phyloP scores from a whole-genome alignment of 1,140 invertebrate genomes.

The Caenorhabditis briggsae region DNA sequence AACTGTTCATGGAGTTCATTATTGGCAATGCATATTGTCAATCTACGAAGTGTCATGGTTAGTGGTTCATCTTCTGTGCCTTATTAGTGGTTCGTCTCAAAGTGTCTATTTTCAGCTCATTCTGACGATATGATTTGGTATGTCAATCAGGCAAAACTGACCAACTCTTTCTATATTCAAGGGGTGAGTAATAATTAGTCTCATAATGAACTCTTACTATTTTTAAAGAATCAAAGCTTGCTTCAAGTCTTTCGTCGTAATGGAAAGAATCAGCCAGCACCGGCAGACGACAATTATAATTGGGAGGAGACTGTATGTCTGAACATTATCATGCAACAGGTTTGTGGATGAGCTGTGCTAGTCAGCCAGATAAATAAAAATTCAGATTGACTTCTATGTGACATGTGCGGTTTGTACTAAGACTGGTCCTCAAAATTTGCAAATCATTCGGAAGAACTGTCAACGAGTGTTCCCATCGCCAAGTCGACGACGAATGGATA shows the following conservation, averaged over 20 bases:
- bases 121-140: slow-evolving; percentile 73
- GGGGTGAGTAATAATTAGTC: slow-evolving; percentile 25
- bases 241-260: slow-evolving; percentile 88
- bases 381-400: slow-evolving; percentile 91
- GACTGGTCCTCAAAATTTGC: slow-evolving; percentile 94
- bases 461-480: slow-evolving; percentile 94
- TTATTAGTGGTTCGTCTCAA: too few species aligned
- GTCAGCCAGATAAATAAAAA: slow-evolving; percentile 32
- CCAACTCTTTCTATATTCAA: slow-evolving; percentile 63
- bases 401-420: slow-evolving; percentile 96
- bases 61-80: too few species aligned
- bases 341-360: slow-evolving; percentile 64
- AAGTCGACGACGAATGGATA: slow-evolving; percentile 94
- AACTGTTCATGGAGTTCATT: slow-evolving; percentile 71
- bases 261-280: slow-evolving; percentile 91
- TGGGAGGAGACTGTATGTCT: slow-evolving; percentile 99
- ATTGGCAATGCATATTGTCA: slow-evolving; percentile 57
- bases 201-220: neutral
- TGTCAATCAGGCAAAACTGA: slow-evolving; percentile 61
- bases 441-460: slow-evolving; percentile 91
- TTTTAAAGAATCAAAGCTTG: slow-evolving; percentile 54
- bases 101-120: slow-evolving; percentile 72
- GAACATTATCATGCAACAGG: slow-evolving; percentile 96
- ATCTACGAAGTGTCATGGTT: slow-evolving; percentile 56
- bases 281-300: slow-evolving; percentile 92